These are phyloP conservation scores for Thyatira batis DNA, from an alignment of 2,888 invertebrate species.

Conservation along the genomic window DNA sequence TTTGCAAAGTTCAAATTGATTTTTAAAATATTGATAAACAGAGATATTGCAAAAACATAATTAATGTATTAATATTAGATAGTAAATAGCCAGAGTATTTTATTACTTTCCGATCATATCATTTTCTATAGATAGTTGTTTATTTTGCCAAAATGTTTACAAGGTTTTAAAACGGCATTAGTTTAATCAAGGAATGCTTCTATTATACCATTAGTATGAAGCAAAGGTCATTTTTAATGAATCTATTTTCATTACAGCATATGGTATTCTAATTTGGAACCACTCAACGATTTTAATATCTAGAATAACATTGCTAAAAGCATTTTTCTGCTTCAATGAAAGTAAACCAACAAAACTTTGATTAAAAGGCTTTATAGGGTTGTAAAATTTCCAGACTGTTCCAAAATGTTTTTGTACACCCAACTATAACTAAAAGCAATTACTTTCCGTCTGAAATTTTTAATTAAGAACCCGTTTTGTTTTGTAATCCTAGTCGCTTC, in stretches of 20 bases:
- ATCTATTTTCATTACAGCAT: neutral
- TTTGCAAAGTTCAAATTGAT: too few species aligned
- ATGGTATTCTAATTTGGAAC: neutral
- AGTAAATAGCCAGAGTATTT: too few species aligned
- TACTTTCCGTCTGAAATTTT: conserved; percentile 2
- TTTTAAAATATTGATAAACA: too few species aligned
- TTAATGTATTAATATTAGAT: too few species aligned
- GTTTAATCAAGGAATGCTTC: neutral
- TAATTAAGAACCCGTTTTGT: conserved; percentile 2
- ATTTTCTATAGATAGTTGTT: too few species aligned
- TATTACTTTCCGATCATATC: too few species aligned
- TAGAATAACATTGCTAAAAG: neutral
- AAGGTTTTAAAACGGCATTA: neutral
- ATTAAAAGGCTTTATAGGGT: too few species aligned
- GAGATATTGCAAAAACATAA: too few species aligned
- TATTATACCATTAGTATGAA: neutral
- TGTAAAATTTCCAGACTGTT: neutral
- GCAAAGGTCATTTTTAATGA: neutral
- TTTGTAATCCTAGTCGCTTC: neutral
- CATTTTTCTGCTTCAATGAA: too few species aligned
- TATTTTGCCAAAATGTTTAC: too few species aligned
- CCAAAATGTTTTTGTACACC: neutral
- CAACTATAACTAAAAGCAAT: neutral
- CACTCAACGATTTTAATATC: neutral
- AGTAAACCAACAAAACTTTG: neutral